Evolutionary conservation across 2,797 vertebrate genomes (phyloP).

Genomic region (Pelodytes ibericus): DNA sequence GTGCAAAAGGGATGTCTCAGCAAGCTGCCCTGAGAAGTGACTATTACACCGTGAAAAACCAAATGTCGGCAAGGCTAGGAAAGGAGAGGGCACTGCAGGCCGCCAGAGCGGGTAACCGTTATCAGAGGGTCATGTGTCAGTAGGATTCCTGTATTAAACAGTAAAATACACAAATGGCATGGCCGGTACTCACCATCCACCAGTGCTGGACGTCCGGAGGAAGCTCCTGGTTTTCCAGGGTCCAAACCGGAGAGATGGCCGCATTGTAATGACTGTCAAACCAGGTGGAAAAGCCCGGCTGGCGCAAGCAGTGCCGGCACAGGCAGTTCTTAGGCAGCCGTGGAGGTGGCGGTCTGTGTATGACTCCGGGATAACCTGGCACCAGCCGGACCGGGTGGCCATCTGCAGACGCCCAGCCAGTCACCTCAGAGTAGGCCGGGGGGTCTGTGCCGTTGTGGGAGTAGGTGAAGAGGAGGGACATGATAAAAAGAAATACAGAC

Average conservation of each 20-base stretch:
- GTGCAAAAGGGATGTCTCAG: no score
- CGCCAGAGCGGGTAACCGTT: no score
- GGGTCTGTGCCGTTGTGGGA: slow-evolving; percentile 86
- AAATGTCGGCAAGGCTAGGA: no score
- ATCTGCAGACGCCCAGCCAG: slow-evolving; percentile 79
- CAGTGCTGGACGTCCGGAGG: slow-evolving; percentile 92
- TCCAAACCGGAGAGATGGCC: slow-evolving; percentile 91
- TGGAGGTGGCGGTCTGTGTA: slow-evolving; percentile 68
- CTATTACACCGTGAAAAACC: no score
- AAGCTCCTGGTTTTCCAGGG: slow-evolving; percentile 89
- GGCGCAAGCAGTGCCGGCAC: slow-evolving; percentile 84
- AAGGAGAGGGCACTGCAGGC: no score
- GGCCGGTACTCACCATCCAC: slow-evolving; percentile 92
- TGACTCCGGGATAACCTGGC: slow-evolving; percentile 81
- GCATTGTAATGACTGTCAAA: slow-evolving; percentile 90
- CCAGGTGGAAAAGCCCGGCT: slow-evolving; percentile 81
- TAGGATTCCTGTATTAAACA: no score
- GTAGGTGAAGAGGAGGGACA: slow-evolving; percentile 92
- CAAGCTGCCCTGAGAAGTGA: no score
- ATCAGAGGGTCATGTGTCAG: no score
- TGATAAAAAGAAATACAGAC: slow-evolving; percentile 87
- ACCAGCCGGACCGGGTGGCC: slow-evolving; percentile 88
- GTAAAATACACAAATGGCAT: neutral
- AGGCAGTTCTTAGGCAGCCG: slow-evolving; percentile 78
- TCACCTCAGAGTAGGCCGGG: slow-evolving; percentile 85